Base-by-base conservation (phyloP, 2,113 vertebrate genomes). In the Eclectus roratus region DNA sequence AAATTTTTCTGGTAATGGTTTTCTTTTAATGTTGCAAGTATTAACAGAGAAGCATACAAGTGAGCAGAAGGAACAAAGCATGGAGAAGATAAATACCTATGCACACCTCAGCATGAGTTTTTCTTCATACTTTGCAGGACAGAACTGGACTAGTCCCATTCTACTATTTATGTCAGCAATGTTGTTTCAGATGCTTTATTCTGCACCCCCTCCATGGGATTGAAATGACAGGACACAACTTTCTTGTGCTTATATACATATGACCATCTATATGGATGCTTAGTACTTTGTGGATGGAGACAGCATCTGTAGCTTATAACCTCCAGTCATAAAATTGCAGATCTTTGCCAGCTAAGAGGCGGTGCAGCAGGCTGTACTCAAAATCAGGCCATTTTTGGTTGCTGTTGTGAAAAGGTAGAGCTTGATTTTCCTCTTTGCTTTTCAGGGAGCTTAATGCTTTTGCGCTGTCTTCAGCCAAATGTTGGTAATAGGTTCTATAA, bases 231-330 rank as follows among this genome's bases (percentile, higher is more conserved):
- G 80, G 29, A 49, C 27, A 44, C 46, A 55, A 2, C 37, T 63
- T 85, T 9, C 31, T 53, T 18, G 19, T 53, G 28, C 24, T 83
- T 70, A 1, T 10, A 66, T 58, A 3, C 4, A 10, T 29, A 9
- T 0, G 3, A 1, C 29, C 28, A 37, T 37, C 50, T 58, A 3
- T 35, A 1, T 9, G 46, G 72, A 8, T 77, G 35, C 1, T 0
- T 9, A 44, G 29, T 10, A 7, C 23, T 72, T 10, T 25, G 11
- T 27, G 52, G 50, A 55, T 64, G 64, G 64, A 68, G 60, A 19
- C 15, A 16, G 27, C 58, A 44, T 19, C 39, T 2, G 2, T 14
- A 35, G 7, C 15, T 39, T 49, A 24, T 4, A 41, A n/a, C 6
- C 3, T 58, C 70, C 44, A 31, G 46, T 29, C 1, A 2, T 73